A percentile compares a stretch with the other conserved stretches of the same genome.
Conservation (phyloP, 2,113 vertebrate genomes). For the Campylorhamphus procurvoides region DNA sequence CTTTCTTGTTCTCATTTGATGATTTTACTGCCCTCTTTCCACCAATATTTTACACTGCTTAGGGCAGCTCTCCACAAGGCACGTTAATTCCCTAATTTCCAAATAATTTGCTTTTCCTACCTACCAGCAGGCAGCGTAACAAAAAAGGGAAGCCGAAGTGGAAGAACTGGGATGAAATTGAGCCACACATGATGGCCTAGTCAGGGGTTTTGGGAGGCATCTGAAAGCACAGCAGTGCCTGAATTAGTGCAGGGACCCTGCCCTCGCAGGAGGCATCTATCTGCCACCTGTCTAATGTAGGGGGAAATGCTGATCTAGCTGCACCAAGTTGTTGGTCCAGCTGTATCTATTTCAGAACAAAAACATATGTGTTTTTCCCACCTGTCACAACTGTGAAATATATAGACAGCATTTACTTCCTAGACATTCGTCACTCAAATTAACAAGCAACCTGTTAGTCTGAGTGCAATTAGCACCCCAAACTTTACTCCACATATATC, state of each 20-base stretch:
- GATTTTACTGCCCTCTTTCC: not conserved
- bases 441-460: slow-evolving; percentile 49
- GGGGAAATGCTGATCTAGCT: not conserved
- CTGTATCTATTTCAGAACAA: slow-evolving; percentile 5
- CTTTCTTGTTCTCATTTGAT: not conserved
- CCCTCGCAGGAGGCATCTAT: not conserved
- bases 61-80: not conserved
- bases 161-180: not conserved
- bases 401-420: slow-evolving; percentile 6
- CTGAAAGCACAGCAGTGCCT: not conserved
- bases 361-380: not conserved
- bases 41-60: not conserved
- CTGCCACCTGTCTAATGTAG: not conserved
- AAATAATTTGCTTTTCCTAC: not conserved
- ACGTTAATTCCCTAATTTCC: not conserved
- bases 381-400: slow-evolving; percentile 56
- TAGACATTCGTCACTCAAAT: slow-evolving; percentile 5
- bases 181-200: not conserved
- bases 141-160: rapidly evolving
- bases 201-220: not conserved
- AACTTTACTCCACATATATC: not conserved
- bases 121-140: not conserved
- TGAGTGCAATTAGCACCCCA: slow-evolving; percentile 44
- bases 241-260: not conserved
- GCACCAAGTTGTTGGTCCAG: not conserved